Percentiles rank a stretch among this genome's conserved stretches.
Conservation (phyloP, 2,888 invertebrate species). For the Drosophila nr. fundita region DNA sequence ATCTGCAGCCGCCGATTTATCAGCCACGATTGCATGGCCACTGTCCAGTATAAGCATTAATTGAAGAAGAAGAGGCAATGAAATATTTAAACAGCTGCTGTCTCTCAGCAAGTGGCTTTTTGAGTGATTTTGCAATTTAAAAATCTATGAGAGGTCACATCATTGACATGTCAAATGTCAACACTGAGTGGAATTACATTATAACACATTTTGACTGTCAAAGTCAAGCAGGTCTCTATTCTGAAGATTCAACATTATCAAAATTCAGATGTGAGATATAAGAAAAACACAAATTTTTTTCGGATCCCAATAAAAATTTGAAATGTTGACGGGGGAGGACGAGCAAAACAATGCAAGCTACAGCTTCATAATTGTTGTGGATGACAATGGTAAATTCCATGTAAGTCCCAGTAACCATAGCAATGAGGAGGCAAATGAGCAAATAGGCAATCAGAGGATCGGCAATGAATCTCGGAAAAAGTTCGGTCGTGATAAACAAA, state of each 20-base stretch:
- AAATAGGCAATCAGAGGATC: background rate
- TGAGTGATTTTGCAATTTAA: too few relatives aligned
- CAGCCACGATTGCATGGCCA: conserved; percentile 38
- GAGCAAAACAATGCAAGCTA: conserved; percentile 13
- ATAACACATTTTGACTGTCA: background rate
- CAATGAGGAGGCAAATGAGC: background rate
- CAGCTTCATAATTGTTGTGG: conserved; percentile 53
- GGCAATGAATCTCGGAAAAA: background rate
- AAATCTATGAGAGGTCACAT: too few relatives aligned
- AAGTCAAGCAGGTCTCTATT: background rate
- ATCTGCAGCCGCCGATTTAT: conserved; percentile 26
- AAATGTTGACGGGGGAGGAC: conserved; percentile 29
- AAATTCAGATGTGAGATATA: conserved; percentile 26
- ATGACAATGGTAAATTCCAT: conserved; percentile 33
- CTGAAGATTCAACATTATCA: background rate
- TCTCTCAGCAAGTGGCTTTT: too few relatives aligned
- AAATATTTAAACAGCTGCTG: too few relatives aligned
- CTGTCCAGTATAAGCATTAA: background rate
- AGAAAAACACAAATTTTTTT: conserved; percentile 32
- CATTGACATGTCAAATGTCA: too few relatives aligned
- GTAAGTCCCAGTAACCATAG: conserved; percentile 25
- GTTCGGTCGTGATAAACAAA: conserved; percentile 15
- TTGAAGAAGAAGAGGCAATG: too few relatives aligned
- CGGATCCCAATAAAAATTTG: conserved; percentile 25
- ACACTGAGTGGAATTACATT: background rate